phyloP scores from a whole-genome alignment of 2,113 vertebrate genomes.

The Ceyx melanurus region DNA sequence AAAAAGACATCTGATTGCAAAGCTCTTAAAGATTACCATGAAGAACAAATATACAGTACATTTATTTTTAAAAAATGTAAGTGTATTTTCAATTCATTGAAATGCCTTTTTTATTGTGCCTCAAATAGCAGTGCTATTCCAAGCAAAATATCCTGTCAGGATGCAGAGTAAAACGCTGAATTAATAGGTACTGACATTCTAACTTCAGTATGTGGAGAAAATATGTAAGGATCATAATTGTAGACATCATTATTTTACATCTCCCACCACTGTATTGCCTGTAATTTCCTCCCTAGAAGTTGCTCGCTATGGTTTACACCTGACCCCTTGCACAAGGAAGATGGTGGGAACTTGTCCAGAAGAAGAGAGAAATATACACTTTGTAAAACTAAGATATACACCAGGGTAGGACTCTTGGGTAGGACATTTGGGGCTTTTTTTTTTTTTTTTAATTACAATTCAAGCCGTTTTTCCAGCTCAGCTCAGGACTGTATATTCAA shows the following conservation, averaged over 20 bases:
- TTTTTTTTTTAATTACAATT: background rate
- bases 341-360: background rate
- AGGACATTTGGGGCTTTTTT: background rate
- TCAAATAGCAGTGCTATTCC: conserved; percentile 11
- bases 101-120: background rate
- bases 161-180: conserved; percentile 6
- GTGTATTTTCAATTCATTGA: background rate
- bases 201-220: background rate
- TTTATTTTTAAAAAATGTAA: conserved; percentile 2
- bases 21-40: conserved; percentile 24
- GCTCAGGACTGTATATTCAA: background rate
- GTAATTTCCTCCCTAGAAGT: background rate
- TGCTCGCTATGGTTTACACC: background rate
- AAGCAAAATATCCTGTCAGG: background rate
- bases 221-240: background rate
- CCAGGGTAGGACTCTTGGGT: too few relatives aligned
- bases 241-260: background rate
- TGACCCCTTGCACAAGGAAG: background rate
- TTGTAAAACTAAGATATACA: background rate
- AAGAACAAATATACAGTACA: conserved; percentile 32
- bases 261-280: background rate
- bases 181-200: conserved; percentile 3
- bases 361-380: background rate
- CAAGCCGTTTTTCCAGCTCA: background rate
- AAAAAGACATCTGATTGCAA: conserved; percentile 31